Base-by-base conservation (phyloP, 2,113 vertebrate species). In the Corythornis madagascariensis region DNA sequence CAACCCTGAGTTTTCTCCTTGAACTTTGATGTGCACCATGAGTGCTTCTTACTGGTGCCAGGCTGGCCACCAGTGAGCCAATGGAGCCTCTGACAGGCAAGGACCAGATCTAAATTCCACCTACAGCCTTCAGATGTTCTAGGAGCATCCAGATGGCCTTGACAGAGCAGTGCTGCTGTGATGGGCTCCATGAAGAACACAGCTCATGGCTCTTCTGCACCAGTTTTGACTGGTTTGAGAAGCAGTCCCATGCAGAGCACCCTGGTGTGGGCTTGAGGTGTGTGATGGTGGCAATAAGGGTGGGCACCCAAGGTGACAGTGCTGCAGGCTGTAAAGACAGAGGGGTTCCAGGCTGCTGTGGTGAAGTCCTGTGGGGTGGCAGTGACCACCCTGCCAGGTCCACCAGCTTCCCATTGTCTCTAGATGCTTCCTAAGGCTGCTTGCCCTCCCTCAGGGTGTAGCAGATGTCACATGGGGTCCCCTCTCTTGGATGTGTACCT, bases 251-350 rank as follows among this genome's bases (percentile, higher is more conserved):
- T 4, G 40, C 28, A 29, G 56, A 86, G 71, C 67, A 71, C 24
- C 47, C 11, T 67, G 42, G 24, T 1, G 0, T 29, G 15, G 33
- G 57, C 56, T 17, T 0, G 0, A 61, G 63, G 43, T 24, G 31
- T 47, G 22, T 0, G 2, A 18, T 38, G 55, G 42, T 59, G 35
- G 43, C 48, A 64, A 28, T 9, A 38, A 43, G 55, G 50, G 35
- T 33, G 45, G 47, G 16, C 47, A 33, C 40, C 33, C 15, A 18
- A n/a, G 33, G 70, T 53, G 42, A 53, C 40, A 29, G 0, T 43
- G 17, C 47, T 19, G 9, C 14, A 28, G 18, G 31, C 63, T 61
- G 35, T 10, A 50, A 64, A 55, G 67, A 43, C 61, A 50, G 67
- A 80, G 59, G 38, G 20, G 22, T 69, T 56, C 71, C 64, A 24